Evolutionary conservation across 64 coral and sea anemone genomes (phyloP), one percentile per base, ranked within the genome.

Genomic region (Stylophora pistillata): DNA sequence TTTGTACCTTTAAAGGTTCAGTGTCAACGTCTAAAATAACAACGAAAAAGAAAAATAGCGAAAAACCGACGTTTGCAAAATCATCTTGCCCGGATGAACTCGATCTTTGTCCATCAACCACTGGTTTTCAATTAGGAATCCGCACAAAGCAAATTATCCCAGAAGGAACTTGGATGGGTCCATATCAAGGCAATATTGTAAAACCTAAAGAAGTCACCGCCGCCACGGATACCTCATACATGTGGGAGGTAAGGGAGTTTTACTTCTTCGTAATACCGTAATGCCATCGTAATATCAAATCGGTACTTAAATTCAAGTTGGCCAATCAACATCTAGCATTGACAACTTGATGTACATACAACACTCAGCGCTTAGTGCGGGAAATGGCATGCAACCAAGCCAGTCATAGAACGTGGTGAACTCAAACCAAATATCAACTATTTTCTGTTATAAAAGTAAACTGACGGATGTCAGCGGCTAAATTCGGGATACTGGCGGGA

Each of bases 161-260:
- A 10, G 89, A 90, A 53, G 93, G 89, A 0, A 95, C 93, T 1
- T 90, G 89, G 93, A 95, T 95, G 73, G 93, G 93, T 9, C 93
- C 93, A 11, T 95, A 91, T 81, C 80, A 91, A 81, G 93, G 93
- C 3, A 72, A 68, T 3, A 53, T 78, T 10, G 85, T 88, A 18
- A 76, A 73, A 30, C 20, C 79, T 17, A 55, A 80, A 13, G 77
- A 91, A 30, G 15, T 91, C 29, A 77, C 76, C n/a, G 17, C 78
- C 16, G 77, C 58, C 28, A 91, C 18, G 5, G 93, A 91, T 37
- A 90, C 58, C 53, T 68, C 84, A n/a, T 88, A 76, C 29, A 78
- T 91, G 77, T 95, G 93, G 93, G 93, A 95, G 89, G 93, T 95
- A 77, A 56, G 13, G 55, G 17, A 47, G 5, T 13, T 18, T 17